Base-by-base conservation (phyloP, 1,140 invertebrate species). In the Heterodera schachtii region DNA sequence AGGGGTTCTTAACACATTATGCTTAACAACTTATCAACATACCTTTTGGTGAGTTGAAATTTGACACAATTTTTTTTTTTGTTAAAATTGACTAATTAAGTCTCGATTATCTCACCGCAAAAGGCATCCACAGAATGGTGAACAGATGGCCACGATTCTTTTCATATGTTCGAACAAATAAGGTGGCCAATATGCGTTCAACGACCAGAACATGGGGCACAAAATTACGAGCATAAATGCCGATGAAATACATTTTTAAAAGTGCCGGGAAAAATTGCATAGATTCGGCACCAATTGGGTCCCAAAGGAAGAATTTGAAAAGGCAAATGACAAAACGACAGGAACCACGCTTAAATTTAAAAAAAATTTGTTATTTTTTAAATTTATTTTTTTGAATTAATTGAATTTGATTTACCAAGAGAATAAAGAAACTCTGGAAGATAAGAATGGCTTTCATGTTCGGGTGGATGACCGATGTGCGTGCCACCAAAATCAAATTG, bases 401-500 rank as follows among this genome's bases (percentile, higher is more conserved):
- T n/a, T n/a, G n/a, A n/a, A n/a, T 71, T 9, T 6, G 6, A 16
- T 21, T 21, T 41, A 69, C 66, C 66, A 69, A 69, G 4, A 69
- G 16, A 69, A 69, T 69, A 16, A 41, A 69, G 66, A n/a, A 69
- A 41, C 66, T 69, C 16, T 69, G 66, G 66, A 21, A 69, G 66
- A 69, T n/a, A 6, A 69, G 66, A 41, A 69, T 69, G 66, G 16
- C 4, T 69, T 69, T 69, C 66, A 69, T n/a, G 66, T 69, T 69
- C 16, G 4, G 66, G 16, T 69, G 66, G 16, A 69, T 69, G n/a
- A 69, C n/a, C 16, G 66, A 21, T 5, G 66, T 69, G 66, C 66
- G 66, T 16, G n/a, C 71, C 83, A 85, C 77, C 85, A 86, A 76
- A 73, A 83, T 47, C 84, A 81, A 16, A 86, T 85, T 31, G 77